A percentile compares a stretch with the other conserved stretches of the same genome.
phyloP scores from a whole-genome alignment of 2,888 invertebrate genomes.

The Melinaea menophilus region DNA sequence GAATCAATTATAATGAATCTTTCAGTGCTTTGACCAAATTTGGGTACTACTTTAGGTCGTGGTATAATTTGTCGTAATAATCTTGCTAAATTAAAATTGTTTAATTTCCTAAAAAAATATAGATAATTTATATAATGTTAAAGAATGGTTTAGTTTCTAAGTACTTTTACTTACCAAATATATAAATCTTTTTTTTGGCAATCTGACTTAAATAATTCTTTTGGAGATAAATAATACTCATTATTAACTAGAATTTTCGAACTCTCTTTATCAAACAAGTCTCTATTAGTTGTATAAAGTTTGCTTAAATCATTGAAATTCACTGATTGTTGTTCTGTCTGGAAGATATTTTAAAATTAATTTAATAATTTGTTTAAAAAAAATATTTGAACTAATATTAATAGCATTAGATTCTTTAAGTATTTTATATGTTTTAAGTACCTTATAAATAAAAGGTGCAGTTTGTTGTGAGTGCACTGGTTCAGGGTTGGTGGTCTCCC shows the following conservation, averaged over 20 bases:
- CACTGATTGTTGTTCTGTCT: constrained; percentile 80
- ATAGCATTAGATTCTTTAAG: too few relatives aligned
- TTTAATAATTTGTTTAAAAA: neutral
- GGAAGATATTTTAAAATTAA: constrained; percentile 33
- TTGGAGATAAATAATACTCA: constrained; percentile 56
- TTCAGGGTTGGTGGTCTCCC: constrained; percentile 80
- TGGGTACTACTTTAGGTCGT: constrained; percentile 82
- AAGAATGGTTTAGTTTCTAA: neutral
- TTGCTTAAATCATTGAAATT: constrained; percentile 73
- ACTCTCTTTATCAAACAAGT: constrained; percentile 81
- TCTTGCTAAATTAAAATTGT: constrained; percentile 85
- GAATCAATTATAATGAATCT: constrained; percentile 87
- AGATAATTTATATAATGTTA: neutral
- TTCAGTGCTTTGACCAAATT: constrained; percentile 87
- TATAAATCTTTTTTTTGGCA: constrained; percentile 46
- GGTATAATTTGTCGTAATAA: constrained; percentile 84
- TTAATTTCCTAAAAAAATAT: constrained; percentile 82
- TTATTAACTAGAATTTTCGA: constrained; percentile 72
- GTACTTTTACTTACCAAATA: constrained; percentile 49
- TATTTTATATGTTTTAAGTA: constrained; percentile 33
- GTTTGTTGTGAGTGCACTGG: constrained; percentile 51
- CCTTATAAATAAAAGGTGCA: constrained; percentile 78
- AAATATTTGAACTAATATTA: neutral
- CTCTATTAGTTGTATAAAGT: constrained; percentile 78
- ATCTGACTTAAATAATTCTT: constrained; percentile 48